Conservation (phyloP, 92 coral and sea anemone genomes). For the Epizoanthus scotinus region DNA sequence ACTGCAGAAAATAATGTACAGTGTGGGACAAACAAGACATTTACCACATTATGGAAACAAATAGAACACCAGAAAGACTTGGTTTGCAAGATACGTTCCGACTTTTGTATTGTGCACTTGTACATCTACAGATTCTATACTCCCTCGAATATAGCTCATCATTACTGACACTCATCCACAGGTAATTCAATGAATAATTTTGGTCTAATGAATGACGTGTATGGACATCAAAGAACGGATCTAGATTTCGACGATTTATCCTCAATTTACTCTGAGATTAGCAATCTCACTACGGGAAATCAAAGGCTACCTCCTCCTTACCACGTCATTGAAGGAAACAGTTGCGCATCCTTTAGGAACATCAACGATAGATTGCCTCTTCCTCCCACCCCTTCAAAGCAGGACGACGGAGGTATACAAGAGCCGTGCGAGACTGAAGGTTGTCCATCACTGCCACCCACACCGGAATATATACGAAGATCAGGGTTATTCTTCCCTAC, state of each 20-base stretch:
- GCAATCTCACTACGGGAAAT: slow-evolving; percentile 10
- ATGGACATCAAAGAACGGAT: not conserved
- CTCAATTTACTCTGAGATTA: slow-evolving; percentile 33
- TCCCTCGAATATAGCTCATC: too few relatives aligned
- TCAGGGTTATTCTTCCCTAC: not conserved
- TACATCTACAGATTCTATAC: too few relatives aligned
- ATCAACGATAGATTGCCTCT: slow-evolving; percentile 21
- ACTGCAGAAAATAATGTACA: too few relatives aligned
- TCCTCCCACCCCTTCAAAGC: not conserved
- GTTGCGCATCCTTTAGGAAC: not conserved
- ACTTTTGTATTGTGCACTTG: too few relatives aligned
- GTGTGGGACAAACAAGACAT: too few relatives aligned
- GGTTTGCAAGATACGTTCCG: too few relatives aligned
- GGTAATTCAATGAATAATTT: slow-evolving; percentile 16
- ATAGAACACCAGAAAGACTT: too few relatives aligned
- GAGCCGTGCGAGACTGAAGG: not conserved
- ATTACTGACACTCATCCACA: not conserved
- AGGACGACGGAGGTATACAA: not conserved
- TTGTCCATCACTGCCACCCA: slow-evolving; percentile 21
- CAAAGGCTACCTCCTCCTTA: not conserved
- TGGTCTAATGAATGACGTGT: not conserved
- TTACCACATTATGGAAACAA: too few relatives aligned
- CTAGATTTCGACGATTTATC: slow-evolving; percentile 16
- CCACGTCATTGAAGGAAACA: not conserved
- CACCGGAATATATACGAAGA: slow-evolving; percentile 21